These are phyloP conservation scores for Rhagophthalmus giganteus DNA, from an alignment of 2,888 invertebrate species.

Conservation along the genomic window DNA sequence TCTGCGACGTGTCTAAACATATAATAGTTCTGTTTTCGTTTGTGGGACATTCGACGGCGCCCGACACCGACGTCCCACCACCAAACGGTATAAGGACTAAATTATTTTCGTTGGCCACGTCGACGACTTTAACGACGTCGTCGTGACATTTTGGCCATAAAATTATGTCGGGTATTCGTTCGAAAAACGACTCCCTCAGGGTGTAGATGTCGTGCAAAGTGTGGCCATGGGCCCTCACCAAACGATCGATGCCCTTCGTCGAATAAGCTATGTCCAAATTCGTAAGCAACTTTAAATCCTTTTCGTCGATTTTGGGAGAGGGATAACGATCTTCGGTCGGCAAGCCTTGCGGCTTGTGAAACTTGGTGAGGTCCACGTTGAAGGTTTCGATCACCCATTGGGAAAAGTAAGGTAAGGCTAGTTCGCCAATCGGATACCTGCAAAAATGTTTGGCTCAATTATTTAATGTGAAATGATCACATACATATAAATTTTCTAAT, in stretches of 20 bases:
- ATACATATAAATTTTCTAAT: background rate
- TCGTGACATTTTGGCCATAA: conserved; percentile 88
- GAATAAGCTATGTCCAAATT: conserved; percentile 64
- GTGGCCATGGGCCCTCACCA: conserved; percentile 91
- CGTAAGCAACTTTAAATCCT: conserved; percentile 63
- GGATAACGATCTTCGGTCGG: conserved; percentile 63
- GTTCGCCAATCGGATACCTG: conserved; percentile 78
- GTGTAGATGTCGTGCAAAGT: conserved; percentile 86
- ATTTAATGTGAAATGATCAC: no score
- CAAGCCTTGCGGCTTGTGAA: conserved; percentile 61
- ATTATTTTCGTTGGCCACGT: conserved; percentile 71
- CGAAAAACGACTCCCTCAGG: conserved; percentile 72
- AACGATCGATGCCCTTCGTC: conserved; percentile 77
- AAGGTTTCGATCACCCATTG: conserved; percentile 79
- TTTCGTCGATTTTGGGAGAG: conserved; percentile 63
- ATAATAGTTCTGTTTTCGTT: conserved; percentile 80
- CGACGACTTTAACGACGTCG: conserved; percentile 81
- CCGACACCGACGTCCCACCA: conserved; percentile 92
- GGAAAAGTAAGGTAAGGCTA: conserved; percentile 75
- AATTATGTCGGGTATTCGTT: conserved; percentile 90
- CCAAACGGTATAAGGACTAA: conserved; percentile 92
- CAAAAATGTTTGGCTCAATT: no score
- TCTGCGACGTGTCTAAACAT: conserved; percentile 90
- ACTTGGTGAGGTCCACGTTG: conserved; percentile 63
- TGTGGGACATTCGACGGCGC: conserved; percentile 81